Conservation (phyloP, 1,140 invertebrate species). For the Aphaenogaster ashmeadi region DNA sequence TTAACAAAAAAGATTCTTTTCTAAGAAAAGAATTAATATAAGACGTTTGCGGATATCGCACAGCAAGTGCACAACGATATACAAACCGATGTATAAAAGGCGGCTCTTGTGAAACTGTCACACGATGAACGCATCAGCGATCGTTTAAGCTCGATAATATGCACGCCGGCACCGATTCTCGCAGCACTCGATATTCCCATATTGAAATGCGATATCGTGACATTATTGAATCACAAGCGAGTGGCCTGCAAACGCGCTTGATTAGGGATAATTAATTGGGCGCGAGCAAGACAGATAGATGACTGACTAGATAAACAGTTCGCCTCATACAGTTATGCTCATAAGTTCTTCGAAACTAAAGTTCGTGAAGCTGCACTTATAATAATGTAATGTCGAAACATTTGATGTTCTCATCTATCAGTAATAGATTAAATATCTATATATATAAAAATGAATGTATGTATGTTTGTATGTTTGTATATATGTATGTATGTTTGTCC, state of each 20-base stretch:
- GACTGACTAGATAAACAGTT: constrained; percentile 46
- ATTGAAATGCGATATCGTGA: constrained; percentile 54
- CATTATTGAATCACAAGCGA: constrained; percentile 48
- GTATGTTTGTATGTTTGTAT: too few relatives aligned
- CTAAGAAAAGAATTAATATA: not conserved
- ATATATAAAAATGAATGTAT: too few relatives aligned
- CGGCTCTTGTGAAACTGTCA: not conserved
- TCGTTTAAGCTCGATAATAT: constrained; percentile 26
- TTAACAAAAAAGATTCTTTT: not conserved
- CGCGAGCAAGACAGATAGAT: constrained; percentile 52
- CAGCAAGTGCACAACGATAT: not conserved
- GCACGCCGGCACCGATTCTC: constrained; percentile 9
- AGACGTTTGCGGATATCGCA: not conserved
- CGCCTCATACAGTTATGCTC: not conserved
- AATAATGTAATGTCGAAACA: not conserved
- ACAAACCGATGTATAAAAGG: not conserved
- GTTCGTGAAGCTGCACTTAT: not conserved
- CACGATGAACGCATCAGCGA: constrained; percentile 26
- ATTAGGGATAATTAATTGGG: constrained; percentile 59
- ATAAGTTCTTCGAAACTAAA: constrained; percentile 21
- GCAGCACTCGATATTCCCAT: constrained; percentile 36
- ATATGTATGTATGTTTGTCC: too few relatives aligned
- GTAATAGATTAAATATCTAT: not conserved
- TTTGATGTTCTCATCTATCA: not conserved
- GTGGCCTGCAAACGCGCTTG: constrained; percentile 47